Conservation (phyloP, 2,888 invertebrate species). For the Agrotis puta region DNA sequence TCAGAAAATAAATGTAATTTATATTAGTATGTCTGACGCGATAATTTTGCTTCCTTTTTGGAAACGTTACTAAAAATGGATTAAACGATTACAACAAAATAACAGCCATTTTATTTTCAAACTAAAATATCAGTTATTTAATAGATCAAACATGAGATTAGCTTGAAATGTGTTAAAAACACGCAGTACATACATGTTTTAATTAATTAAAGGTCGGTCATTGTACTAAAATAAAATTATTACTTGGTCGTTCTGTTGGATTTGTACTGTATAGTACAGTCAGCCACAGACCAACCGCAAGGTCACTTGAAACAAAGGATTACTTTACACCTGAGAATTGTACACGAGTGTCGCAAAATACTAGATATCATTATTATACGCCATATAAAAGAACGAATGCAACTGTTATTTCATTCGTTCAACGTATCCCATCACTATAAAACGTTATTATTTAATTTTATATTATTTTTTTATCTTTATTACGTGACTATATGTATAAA, state of each 20-base stretch:
- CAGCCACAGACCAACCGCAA: slow-evolving; percentile 64
- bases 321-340: slow-evolving; percentile 64
- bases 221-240: slow-evolving; percentile 53
- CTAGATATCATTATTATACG: slow-evolving; percentile 2
- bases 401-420: slow-evolving; percentile 33
- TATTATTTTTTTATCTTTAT: neutral
- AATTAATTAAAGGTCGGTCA: slow-evolving; percentile 50
- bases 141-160: slow-evolving; percentile 27
- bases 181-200: slow-evolving; percentile 32
- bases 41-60: slow-evolving; percentile 8
- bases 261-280: slow-evolving; percentile 16
- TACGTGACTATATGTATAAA: slow-evolving; percentile 16
- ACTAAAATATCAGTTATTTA: slow-evolving; percentile 8
- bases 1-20: slow-evolving; percentile 35
- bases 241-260: slow-evolving; percentile 28
- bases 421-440: slow-evolving; percentile 21
- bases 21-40: neutral
- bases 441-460: neutral
- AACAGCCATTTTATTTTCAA: neutral
- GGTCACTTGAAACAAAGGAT: slow-evolving; percentile 65
- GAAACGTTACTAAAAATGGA: slow-evolving; percentile 2
- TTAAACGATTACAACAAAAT: neutral
- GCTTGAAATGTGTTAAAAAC: slow-evolving; percentile 37
- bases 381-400: slow-evolving; percentile 38
- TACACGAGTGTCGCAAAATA: slow-evolving; percentile 17